phyloP scores from a whole-genome alignment of 2,888 invertebrate genomes.

The Hedychridium roseum region DNA sequence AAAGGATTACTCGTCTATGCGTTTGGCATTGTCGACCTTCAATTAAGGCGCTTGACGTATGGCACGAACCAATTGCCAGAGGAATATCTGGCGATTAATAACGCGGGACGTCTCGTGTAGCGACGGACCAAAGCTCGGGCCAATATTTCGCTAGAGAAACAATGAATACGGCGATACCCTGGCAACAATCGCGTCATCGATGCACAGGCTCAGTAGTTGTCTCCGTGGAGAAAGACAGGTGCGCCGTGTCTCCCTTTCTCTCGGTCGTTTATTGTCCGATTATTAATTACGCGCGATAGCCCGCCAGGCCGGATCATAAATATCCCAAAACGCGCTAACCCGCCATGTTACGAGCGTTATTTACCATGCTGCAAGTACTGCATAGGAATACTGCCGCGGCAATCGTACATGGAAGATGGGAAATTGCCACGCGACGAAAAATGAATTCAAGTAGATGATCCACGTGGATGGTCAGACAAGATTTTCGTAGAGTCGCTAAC shows the following conservation, averaged over 20 bases:
- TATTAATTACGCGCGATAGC: conserved; percentile 38
- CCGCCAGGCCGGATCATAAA: conserved; percentile 25
- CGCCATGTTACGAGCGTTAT: conserved; percentile 32
- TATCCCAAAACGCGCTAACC: conserved; percentile 17
- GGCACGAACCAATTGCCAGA: no score
- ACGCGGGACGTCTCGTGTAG: no score
- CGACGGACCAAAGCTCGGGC: no score
- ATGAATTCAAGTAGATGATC: background rate
- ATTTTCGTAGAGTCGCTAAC: no score
- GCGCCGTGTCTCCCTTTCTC: conserved; percentile 6
- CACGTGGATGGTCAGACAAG: background rate
- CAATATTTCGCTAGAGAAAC: no score
- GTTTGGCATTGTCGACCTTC: no score
- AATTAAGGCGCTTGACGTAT: no score
- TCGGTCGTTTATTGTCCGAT: conserved; percentile 32
- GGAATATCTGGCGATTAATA: no score
- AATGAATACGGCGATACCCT: no score
- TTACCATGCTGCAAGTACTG: conserved; percentile 32
- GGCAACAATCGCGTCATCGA: no score
- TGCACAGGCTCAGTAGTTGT: no score
- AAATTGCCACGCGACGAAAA: background rate
- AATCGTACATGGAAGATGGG: conserved; percentile 9
- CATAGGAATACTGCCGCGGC: conserved; percentile 19
- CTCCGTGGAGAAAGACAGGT: background rate
- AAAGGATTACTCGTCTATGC: no score